A percentile compares a stretch with the other conserved stretches of the same genome.
Conservation (phyloP, 2,113 vertebrate species). For the Rhegmatorhina hoffmannsi region DNA sequence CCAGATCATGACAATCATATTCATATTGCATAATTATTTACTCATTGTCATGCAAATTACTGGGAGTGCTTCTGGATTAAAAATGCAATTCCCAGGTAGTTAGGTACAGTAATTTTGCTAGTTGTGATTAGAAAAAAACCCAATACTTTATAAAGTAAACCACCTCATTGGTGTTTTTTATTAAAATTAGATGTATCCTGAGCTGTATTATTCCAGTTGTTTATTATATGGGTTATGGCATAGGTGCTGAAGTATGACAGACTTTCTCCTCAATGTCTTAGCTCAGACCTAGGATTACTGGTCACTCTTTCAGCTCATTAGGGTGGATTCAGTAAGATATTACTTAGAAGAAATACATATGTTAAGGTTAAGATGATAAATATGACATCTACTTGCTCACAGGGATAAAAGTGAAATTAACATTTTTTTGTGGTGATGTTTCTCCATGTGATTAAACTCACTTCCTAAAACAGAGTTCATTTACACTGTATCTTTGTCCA, state of each 20-base stretch:
- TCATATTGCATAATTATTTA: neutral
- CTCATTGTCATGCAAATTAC: neutral
- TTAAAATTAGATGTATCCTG: neutral
- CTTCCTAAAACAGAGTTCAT: neutral
- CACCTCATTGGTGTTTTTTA: fast-evolving
- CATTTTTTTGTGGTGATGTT: neutral
- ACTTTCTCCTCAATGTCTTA: neutral
- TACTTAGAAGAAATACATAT: neutral
- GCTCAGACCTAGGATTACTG: neutral
- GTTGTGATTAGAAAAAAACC: neutral
- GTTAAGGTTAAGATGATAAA: neutral
- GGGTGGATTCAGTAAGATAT: neutral
- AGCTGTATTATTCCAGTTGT: neutral
- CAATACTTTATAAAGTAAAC: neutral
- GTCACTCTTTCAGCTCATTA: neutral
- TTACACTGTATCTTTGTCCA: neutral
- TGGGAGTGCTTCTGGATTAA: neutral
- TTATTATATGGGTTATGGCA: neutral
- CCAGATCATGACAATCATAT: neutral
- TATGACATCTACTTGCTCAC: fast-evolving
- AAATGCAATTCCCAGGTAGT: neutral
- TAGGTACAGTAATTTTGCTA: neutral
- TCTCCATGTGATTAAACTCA: neutral
- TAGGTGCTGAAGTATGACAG: neutral
- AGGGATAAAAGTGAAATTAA: neutral